Percentiles rank a stretch among this genome's conserved stretches.
Evolutionary conservation across 2,113 vertebrate genomes (phyloP).

Genomic region (Callocephalon fimbriatum): DNA sequence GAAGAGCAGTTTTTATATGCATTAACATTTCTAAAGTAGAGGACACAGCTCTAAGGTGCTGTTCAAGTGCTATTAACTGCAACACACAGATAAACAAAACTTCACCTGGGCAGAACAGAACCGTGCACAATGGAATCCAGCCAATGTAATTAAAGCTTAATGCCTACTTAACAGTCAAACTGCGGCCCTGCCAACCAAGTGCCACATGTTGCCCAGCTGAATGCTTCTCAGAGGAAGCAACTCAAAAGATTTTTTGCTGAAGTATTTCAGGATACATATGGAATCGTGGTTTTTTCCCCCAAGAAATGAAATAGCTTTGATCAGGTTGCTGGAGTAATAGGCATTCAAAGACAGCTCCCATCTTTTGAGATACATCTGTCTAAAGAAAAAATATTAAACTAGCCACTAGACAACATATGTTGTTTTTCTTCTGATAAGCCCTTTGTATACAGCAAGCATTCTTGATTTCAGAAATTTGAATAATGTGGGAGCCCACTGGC

Average conservation of each 20-base stretch:
- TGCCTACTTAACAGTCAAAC: constrained; percentile 13
- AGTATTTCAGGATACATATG: not conserved
- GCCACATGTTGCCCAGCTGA: constrained; percentile 10
- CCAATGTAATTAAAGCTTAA: constrained; percentile 50
- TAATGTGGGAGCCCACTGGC: not conserved
- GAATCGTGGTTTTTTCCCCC: not conserved
- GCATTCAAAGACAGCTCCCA: not conserved
- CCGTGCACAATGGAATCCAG: not conserved
- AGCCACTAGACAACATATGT: not conserved
- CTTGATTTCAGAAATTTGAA: not conserved
- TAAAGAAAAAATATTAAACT: not conserved
- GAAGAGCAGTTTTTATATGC: not conserved
- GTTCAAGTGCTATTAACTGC: not conserved
- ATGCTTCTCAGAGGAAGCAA: not conserved
- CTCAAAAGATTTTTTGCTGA: not conserved
- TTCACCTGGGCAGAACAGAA: not conserved
- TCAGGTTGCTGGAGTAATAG: not conserved
- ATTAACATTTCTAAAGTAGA: not conserved
- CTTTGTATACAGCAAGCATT: not conserved
- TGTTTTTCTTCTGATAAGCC: not conserved
- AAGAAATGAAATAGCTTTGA: not conserved
- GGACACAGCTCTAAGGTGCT: not conserved
- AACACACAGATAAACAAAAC: not conserved
- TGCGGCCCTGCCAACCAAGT: constrained; percentile 33
- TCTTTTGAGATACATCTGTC: not conserved